Base-by-base conservation (phyloP, 2,113 vertebrate species). In the Felis chaus region DNA sequence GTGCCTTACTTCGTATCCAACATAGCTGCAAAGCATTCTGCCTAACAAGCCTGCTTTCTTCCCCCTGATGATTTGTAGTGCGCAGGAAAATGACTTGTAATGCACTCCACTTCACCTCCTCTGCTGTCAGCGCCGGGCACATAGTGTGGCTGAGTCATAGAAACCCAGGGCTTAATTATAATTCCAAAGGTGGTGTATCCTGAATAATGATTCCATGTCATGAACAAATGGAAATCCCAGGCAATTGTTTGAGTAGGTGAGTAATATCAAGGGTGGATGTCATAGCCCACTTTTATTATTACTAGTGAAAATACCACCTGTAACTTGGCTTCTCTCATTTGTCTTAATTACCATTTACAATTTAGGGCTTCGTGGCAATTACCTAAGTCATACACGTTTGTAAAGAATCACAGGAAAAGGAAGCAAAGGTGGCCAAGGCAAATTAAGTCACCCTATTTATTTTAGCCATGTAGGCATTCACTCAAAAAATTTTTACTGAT, bases 1-100 rank as follows among this genome's bases (percentile, higher is more conserved):
- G 98, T 98, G 96, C 96, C 93, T 98, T 91, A 80, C 48, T 97
- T 98, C 95, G 85, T 94, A 97, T 97, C 88, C 74, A 79, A 97
- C 39, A 74, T 89, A 94, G 89, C 90, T 97, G 69, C 93, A 94
- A 69, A 91, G 93, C 76, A 95, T 91, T 95, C 48, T 53, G 85
- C 57, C 66, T 98, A 96, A 97, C 66, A 88, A 98, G 78, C 50
- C 96, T 97, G 48, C 66, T 96, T 86, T 88, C 79, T 94, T 92
- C 79, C 61, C 53, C 53, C 87, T 61, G 86, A 86, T 94, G 97
- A 97, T 93, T 79, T 53, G 45, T 96, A 98, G 96, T 73, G 73
- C 45, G 41, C 55, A 73, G 6, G 61, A 91, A 91, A 91, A n/a
- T 66, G 80, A 68, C 79, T 96, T 93, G 76, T 74, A 97, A 48